Evolutionary conservation across 2,113 vertebrate species (phyloP).

Genomic region (Apeltes quadracus): DNA sequence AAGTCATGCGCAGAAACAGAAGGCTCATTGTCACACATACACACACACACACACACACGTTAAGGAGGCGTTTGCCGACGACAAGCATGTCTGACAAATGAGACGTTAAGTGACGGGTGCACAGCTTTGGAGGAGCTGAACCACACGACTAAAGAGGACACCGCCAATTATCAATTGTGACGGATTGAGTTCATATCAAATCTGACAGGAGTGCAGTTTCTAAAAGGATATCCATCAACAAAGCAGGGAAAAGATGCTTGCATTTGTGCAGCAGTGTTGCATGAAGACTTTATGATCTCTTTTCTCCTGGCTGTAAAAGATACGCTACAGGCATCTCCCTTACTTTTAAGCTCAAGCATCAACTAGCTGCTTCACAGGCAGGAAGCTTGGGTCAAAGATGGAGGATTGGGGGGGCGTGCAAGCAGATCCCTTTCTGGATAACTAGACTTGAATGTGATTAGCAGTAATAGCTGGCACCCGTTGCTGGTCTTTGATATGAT

Average conservation of each 20-base stretch:
- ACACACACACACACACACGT: background rate
- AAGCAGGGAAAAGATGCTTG: background rate
- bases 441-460: background rate
- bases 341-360: background rate
- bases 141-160: background rate
- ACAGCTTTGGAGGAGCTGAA: background rate
- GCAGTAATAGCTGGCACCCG: background rate
- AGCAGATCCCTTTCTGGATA: background rate
- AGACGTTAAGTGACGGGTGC: background rate
- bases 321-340: no score
- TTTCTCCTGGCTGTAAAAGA: no score
- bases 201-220: background rate
- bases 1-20: background rate
- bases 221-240: background rate
- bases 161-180: background rate
- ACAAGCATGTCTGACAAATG: background rate
- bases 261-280: no score
- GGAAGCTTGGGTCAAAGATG: background rate
- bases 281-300: no score
- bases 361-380: background rate
- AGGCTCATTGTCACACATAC: background rate
- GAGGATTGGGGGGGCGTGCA: background rate
- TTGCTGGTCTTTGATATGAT: background rate
- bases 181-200: background rate
- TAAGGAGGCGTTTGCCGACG: background rate